Evolutionary conservation across 1,140 invertebrate genomes (phyloP), one percentile per base, ranked within the genome.

Genomic region (Campoletis sonorensis): DNA sequence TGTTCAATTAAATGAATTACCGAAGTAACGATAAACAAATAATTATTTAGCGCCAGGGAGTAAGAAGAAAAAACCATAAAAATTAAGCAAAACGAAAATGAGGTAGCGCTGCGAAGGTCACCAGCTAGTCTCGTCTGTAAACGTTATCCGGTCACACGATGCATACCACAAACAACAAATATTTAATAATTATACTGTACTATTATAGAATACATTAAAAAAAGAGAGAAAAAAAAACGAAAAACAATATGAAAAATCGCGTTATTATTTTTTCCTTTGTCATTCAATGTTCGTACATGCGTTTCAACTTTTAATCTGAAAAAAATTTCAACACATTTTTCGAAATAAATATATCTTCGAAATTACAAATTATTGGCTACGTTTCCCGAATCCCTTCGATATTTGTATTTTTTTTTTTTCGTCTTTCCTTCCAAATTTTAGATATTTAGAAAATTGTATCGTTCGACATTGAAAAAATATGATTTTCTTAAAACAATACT

Each of bases 111-210:
- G 88, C 84, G 85, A 91, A 88, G 84, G 87, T 90, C 88, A 91
- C 70, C 85, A 90, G 88, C 89, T 92, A 92, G 89, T 90, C 88
- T 90, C 85, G 87, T 90, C 88, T 90, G 87, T 90, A 92, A 91
- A 67, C 84, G 89, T 91, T 89, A 90, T 87, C 86, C 87, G 90
- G 88, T 89, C 88, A 90, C 86, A 90, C 86, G 88, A 88, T 90
- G 85, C 89, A 91, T 91, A 90, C 86, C 89, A 90, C 82, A 90
- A 67, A 67, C 21, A 67, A 67, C 1, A 67, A 67, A 90, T 89
- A 89, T 88, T 90, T 90, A 89, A 90, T 90, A 91, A 37, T 37
- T 87, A 91, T 90, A 91, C 87, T 91, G 87, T 91, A 91, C 85
- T 90, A 90, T 89, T 90, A 90, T 87, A 86, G 89, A 88, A 90